A percentile compares a stretch with the other conserved stretches of the same genome.
These are phyloP conservation scores for Scylla paramamosain DNA, from an alignment of 1,140 invertebrate species.

Conservation along the genomic window DNA sequence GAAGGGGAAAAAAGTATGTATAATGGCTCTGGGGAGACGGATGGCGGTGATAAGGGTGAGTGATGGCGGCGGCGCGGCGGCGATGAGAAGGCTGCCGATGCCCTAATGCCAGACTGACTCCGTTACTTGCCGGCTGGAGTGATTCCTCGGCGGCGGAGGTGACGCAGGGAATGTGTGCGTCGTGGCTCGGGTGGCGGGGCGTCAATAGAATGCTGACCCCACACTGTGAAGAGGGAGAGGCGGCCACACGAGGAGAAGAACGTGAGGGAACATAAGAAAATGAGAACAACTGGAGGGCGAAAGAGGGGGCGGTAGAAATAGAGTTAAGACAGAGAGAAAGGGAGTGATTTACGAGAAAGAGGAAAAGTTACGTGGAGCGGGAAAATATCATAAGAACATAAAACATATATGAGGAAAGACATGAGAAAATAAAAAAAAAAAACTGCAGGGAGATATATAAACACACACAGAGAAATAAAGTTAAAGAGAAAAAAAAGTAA, in stretches of 20 bases:
- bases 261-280: not conserved
- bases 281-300: not conserved
- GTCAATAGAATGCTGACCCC: not conserved
- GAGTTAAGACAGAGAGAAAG: not conserved
- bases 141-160: not conserved
- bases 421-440: not conserved
- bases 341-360: not conserved
- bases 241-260: not conserved
- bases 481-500: too few relatives aligned
- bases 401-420: not conserved
- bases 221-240: not conserved
- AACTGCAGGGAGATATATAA: too few relatives aligned
- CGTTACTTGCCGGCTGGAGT: not conserved
- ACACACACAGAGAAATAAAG: too few relatives aligned
- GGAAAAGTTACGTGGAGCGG: not conserved
- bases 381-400: not conserved
- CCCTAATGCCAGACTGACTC: not conserved
- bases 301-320: not conserved
- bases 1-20: not conserved
- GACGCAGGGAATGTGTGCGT: not conserved
- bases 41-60: not conserved
- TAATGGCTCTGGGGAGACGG: not conserved
- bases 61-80: not conserved
- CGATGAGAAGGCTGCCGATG: not conserved
- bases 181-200: not conserved